Conservation (phyloP, 2,888 invertebrate species). For the Cantharis nigra region DNA sequence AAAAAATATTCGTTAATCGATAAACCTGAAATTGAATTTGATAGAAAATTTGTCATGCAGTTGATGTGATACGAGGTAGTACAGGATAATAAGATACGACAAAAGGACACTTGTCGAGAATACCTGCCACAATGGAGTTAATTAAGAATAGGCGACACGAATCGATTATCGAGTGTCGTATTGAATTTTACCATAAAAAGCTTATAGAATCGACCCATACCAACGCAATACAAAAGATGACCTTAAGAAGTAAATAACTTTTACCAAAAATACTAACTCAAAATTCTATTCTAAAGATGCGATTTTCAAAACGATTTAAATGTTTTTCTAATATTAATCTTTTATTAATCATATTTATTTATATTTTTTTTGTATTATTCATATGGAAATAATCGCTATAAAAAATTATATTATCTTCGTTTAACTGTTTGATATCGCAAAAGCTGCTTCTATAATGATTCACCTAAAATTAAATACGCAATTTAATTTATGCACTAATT, state of each 20-base stretch:
- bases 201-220: constrained; percentile 26
- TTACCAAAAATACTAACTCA: constrained; percentile 11
- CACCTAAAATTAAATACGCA: neutral
- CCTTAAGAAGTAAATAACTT: constrained; percentile 28
- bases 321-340: neutral
- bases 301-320: neutral
- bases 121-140: constrained; percentile 38
- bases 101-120: constrained; percentile 42
- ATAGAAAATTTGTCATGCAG: constrained; percentile 38
- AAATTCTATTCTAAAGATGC: neutral
- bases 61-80: constrained; percentile 38
- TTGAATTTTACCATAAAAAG: constrained; percentile 39
- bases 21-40: constrained; percentile 21
- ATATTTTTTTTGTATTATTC: neutral
- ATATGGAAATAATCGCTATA: neutral
- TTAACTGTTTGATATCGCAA: neutral
- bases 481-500: neutral
- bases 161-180: constrained; percentile 41
- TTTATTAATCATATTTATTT: neutral
- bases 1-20: constrained; percentile 14
- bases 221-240: constrained; percentile 22
- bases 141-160: constrained; percentile 39
- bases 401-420: neutral
- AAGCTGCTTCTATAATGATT: neutral
- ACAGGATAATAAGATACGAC: constrained; percentile 40